Conservation (phyloP, 2,797 vertebrate genomes). For the Holocentrus rufus region DNA sequence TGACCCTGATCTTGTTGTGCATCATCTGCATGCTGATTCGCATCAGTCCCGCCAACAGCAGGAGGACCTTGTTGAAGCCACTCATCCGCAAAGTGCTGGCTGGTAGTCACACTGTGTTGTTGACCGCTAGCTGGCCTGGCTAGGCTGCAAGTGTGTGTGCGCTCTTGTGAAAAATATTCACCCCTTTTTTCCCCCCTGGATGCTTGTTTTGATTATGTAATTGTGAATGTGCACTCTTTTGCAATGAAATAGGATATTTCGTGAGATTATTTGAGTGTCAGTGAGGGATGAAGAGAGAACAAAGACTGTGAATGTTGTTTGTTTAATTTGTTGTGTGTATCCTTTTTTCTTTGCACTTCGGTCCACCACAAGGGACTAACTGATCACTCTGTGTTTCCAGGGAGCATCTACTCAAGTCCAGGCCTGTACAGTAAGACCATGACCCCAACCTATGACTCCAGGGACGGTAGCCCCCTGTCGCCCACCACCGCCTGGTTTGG, state of each 20-base stretch:
- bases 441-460: slow-evolving; percentile 98
- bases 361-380: slow-evolving; percentile 28
- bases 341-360: neutral
- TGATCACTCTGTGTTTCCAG: slow-evolving; percentile 76
- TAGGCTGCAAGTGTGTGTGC: slow-evolving; percentile 61
- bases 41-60: slow-evolving; percentile 55
- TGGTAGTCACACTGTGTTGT: slow-evolving; percentile 61
- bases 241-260: slow-evolving; percentile 16
- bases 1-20: slow-evolving; percentile 64
- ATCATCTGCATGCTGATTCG: slow-evolving; percentile 74
- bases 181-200: slow-evolving; percentile 1
- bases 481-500: slow-evolving; percentile 99
- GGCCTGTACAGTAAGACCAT: slow-evolving; percentile 99
- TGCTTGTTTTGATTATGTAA: slow-evolving; percentile 35
- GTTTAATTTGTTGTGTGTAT: neutral
- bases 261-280: neutral
- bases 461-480: slow-evolving; percentile 96
- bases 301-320: neutral
- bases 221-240: slow-evolving; percentile 33
- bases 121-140: slow-evolving; percentile 57
- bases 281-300: neutral
- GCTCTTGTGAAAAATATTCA: slow-evolving; percentile 38
- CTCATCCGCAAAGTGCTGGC: slow-evolving; percentile 62
- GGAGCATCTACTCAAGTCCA: slow-evolving; percentile 98
- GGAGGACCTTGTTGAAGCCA: slow-evolving; percentile 59